Conservation (phyloP, 2,888 invertebrate species). For the Chaetoderma sp. region DNA sequence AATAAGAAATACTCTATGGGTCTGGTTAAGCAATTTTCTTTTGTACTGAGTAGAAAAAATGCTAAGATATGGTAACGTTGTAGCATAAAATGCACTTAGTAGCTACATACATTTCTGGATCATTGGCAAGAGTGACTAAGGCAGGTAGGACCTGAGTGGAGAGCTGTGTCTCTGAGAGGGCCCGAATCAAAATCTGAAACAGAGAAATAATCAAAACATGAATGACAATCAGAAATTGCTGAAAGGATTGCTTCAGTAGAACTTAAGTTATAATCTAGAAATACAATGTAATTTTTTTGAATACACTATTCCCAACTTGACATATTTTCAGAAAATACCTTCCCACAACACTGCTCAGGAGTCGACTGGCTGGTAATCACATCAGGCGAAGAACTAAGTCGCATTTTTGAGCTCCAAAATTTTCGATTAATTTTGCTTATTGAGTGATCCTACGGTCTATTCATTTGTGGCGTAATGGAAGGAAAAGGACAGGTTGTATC, state of each 20-base stretch:
- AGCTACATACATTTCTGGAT: conserved; percentile 76
- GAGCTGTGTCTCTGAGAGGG: conserved; percentile 74
- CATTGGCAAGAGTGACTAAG: conserved; percentile 78
- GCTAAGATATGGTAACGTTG: neutral
- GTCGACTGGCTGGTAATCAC: neutral
- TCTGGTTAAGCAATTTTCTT: too few relatives aligned
- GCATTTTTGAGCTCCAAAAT: neutral
- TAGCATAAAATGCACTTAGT: neutral
- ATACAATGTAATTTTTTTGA: too few relatives aligned
- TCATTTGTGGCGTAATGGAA: neutral
- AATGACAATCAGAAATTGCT: too few relatives aligned
- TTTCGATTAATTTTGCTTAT: too few relatives aligned
- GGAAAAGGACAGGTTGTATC: too few relatives aligned
- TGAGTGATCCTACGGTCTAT: neutral
- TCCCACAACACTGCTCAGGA: too few relatives aligned
- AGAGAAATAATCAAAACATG: too few relatives aligned
- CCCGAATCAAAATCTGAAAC: conserved; percentile 71
- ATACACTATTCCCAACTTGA: too few relatives aligned
- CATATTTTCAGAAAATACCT: too few relatives aligned
- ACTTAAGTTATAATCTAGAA: too few relatives aligned
- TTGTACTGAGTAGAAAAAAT: neutral
- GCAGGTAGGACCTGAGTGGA: conserved; percentile 77
- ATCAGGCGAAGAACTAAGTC: neutral
- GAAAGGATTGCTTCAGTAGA: too few relatives aligned
- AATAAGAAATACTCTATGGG: too few relatives aligned